phyloP scores from a whole-genome alignment of 2,113 vertebrate genomes.

The Drymodes brunneopygia region DNA sequence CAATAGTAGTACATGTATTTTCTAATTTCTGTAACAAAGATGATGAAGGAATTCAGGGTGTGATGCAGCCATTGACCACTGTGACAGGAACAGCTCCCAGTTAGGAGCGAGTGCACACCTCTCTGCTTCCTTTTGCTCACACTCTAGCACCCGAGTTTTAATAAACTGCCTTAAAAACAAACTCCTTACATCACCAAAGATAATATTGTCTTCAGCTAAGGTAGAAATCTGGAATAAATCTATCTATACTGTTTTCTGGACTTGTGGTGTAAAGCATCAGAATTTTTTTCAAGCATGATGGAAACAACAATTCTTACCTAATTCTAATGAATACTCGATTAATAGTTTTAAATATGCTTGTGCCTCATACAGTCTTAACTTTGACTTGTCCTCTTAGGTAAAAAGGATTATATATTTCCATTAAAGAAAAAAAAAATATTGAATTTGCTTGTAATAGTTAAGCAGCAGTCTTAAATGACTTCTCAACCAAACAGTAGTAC shows the following conservation, averaged over 20 bases:
- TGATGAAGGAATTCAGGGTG: not conserved
- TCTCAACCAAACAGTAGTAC: not conserved
- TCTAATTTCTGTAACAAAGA: not conserved
- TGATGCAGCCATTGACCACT: not conserved
- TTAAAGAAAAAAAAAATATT: not conserved
- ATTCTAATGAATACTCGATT: not conserved
- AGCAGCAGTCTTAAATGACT: not conserved
- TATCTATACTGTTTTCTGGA: not conserved
- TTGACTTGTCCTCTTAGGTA: not conserved
- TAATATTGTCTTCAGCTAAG: not conserved
- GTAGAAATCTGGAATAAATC: not conserved
- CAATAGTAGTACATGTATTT: not conserved
- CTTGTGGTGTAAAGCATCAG: not conserved
- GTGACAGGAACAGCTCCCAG: not conserved
- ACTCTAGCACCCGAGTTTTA: not conserved
- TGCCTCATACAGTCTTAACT: not conserved
- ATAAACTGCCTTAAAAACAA: not conserved
- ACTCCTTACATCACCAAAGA: not conserved
- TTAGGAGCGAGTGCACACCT: not conserved
- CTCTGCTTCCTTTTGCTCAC: not conserved
- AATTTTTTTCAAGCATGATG: not conserved
- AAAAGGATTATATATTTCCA: not conserved
- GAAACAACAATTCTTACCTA: not conserved
- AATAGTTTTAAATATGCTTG: not conserved
- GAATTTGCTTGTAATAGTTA: not conserved